A percentile compares a stretch with the other conserved stretches of the same genome.
phyloP scores from a whole-genome alignment of 2,113 vertebrate genomes.

The Beaufortia kweichowensis region DNA sequence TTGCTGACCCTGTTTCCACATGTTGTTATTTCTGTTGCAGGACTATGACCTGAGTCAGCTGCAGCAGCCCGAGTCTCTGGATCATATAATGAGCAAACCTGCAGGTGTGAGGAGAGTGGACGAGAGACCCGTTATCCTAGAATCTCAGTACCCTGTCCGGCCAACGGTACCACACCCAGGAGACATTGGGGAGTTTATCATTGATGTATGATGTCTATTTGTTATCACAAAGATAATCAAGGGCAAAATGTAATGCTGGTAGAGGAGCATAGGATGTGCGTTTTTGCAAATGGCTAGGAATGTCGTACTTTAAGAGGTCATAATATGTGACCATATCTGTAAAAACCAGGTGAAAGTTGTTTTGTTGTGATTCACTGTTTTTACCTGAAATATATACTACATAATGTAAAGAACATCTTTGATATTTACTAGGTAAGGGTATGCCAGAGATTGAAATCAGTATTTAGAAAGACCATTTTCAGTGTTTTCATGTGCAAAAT shows the following conservation, averaged over 20 bases:
- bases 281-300: background rate
- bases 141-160: conserved; percentile 92
- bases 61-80: conserved; percentile 94
- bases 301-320: background rate
- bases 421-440: too few species aligned
- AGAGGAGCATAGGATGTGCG: too few species aligned
- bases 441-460: too few species aligned
- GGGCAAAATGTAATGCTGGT: background rate
- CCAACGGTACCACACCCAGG: conserved; percentile 92
- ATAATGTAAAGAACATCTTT: too few species aligned
- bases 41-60: conserved; percentile 89
- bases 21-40: conserved; percentile 57
- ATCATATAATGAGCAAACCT: conserved; percentile 89
- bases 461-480: too few species aligned
- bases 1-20: conserved; percentile 17
- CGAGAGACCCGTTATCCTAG: conserved; percentile 90
- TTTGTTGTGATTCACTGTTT: too few species aligned
- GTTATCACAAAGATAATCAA: background rate
- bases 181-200: conserved; percentile 98
- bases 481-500: too few species aligned
- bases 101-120: conserved; percentile 90
- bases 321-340: too few species aligned
- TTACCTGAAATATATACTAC: too few species aligned
- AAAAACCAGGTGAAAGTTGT: too few species aligned
- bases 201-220: conserved; percentile 77